Percentiles rank a stretch among this genome's conserved stretches.
Conservation (phyloP, 2,797 vertebrate species). For the Thaleichthys pacificus region DNA sequence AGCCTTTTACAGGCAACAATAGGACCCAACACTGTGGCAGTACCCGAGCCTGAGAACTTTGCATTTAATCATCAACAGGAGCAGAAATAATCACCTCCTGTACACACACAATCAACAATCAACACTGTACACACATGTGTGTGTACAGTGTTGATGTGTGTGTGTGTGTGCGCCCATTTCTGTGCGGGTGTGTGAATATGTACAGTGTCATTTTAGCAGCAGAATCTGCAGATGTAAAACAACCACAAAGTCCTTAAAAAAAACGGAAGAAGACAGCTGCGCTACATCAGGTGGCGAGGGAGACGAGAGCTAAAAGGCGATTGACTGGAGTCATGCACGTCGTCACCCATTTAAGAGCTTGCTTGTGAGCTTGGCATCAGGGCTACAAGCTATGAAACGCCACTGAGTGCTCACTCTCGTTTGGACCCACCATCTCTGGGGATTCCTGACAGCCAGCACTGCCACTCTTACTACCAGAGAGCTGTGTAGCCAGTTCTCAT, state of each 20-base stretch:
- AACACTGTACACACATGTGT: no score
- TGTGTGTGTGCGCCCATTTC: background rate
- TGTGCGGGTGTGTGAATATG: background rate
- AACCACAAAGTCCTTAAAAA: background rate
- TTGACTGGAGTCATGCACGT: conserved; percentile 18
- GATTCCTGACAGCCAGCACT: conserved; percentile 15
- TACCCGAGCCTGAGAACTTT: background rate
- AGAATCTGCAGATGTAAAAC: background rate
- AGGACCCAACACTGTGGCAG: background rate
- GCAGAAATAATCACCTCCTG: background rate
- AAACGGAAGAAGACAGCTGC: no score
- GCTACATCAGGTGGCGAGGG: no score
- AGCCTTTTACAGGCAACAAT: background rate
- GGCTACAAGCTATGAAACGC: background rate
- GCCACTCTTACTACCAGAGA: background rate
- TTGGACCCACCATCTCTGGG: conserved; percentile 9
- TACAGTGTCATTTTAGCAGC: background rate
- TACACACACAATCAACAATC: no score
- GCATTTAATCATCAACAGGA: conserved; percentile 2
- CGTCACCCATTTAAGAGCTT: conserved; percentile 31
- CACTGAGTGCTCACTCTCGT: conserved; percentile 27
- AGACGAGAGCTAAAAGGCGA: conserved; percentile 3
- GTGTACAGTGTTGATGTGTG: background rate
- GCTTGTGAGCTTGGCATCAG: conserved; percentile 16
- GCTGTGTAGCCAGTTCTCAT: conserved; percentile 29